A percentile compares a stretch with the other conserved stretches of the same genome.
Conservation (phyloP, 2,797 vertebrate species). For the Alcedo atthis region DNA sequence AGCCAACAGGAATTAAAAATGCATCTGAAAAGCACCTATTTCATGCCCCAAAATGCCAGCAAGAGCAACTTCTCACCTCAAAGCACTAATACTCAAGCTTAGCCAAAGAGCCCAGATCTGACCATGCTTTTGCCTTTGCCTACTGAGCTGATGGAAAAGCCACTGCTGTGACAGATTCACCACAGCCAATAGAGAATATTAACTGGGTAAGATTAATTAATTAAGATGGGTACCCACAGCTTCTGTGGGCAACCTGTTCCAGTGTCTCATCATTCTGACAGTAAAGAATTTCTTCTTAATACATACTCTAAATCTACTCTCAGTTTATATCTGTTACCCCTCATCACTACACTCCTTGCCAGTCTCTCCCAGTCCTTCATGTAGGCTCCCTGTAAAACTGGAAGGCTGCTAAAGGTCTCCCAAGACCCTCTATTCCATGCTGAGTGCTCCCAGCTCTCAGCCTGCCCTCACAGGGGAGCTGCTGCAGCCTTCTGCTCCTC, state of each 20-base stretch:
- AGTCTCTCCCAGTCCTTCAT: not conserved
- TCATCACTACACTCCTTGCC: not conserved
- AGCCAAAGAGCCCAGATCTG: not conserved
- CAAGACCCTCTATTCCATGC: too few species aligned
- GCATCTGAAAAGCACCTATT: not conserved
- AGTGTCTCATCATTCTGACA: not conserved
- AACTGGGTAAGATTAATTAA: too few species aligned
- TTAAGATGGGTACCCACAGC: not conserved
- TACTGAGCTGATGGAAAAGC: not conserved
- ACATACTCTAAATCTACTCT: not conserved
- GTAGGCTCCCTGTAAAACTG: not conserved
- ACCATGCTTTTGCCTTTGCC: not conserved
- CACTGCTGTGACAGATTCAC: not conserved
- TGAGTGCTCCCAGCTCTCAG: not conserved
- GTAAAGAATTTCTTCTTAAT: not conserved
- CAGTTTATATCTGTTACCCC: too few species aligned
- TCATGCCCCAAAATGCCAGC: not conserved
- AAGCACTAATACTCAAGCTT: not conserved
- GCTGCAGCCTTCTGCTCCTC: not conserved
- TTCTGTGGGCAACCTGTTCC: not conserved
- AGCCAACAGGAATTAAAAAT: conserved; percentile 12
- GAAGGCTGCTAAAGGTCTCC: not conserved
- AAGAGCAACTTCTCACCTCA: not conserved
- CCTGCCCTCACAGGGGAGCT: not conserved
- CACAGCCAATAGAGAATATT: not conserved